Percentiles rank a stretch among this genome's conserved stretches.
Conservation (phyloP, 2,113 vertebrate genomes). For the Glareola pratincola region DNA sequence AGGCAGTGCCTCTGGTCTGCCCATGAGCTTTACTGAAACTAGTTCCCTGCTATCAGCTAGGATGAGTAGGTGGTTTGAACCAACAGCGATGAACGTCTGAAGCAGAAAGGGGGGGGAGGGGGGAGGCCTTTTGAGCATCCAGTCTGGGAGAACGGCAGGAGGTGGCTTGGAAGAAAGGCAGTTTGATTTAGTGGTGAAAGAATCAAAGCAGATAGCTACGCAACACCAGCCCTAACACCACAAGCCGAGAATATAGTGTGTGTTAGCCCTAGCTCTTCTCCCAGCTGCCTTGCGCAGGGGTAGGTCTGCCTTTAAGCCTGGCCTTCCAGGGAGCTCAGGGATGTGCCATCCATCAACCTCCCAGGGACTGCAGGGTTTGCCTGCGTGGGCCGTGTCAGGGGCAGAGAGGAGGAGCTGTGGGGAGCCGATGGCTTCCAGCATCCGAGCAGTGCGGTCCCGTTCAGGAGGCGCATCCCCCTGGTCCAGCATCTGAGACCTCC, state of each 20-base stretch:
- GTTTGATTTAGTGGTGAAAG: not conserved
- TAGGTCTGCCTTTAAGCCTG: not conserved
- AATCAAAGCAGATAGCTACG: not conserved
- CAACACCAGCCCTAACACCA: not conserved
- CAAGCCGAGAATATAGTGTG: fast-evolving
- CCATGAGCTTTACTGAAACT: not conserved
- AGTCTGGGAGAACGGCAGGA: not conserved
- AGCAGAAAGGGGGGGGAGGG: not conserved
- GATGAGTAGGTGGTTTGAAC: not conserved
- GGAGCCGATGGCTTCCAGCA: not conserved
- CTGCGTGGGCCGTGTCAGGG: not conserved
- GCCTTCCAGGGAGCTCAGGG: not conserved
- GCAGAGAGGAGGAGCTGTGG: not conserved
- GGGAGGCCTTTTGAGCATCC: not conserved
- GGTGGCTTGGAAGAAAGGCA: not conserved
- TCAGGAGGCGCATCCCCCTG: not conserved
- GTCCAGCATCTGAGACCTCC: not conserved
- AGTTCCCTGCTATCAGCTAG: not conserved
- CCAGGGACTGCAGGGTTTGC: not conserved
- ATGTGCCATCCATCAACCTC: not conserved
- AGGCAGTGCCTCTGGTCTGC: not conserved
- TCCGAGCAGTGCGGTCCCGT: not conserved
- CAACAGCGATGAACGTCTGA: not conserved
- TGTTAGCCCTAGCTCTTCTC: not conserved
- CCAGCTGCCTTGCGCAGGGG: not conserved